phyloP scores from a whole-genome alignment of 2,113 vertebrate species.

The Prietella phreatophila region DNA sequence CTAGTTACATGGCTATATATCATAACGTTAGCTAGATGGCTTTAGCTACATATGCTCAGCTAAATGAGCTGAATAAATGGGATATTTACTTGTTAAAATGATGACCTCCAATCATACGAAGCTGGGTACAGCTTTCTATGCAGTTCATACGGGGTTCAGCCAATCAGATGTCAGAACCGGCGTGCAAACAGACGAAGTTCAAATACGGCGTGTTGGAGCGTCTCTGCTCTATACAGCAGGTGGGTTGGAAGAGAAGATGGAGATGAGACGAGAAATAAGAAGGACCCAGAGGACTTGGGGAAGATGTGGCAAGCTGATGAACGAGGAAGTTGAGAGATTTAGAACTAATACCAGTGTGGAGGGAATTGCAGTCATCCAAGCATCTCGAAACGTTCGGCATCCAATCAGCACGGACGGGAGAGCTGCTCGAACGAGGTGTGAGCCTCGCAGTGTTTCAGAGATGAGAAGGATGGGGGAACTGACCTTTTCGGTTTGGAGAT shows the following conservation, averaged over 20 bases:
- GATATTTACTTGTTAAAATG: too few species aligned
- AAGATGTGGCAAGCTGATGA: slow-evolving; percentile 10
- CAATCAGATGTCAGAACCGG: background rate
- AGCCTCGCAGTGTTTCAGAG: slow-evolving; percentile 17
- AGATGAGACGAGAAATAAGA: slow-evolving; percentile 11
- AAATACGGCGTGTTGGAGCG: background rate
- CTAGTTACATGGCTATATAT: background rate
- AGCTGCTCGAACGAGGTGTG: background rate
- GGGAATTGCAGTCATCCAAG: slow-evolving; percentile 25
- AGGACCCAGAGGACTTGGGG: slow-evolving; percentile 3
- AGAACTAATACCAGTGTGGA: slow-evolving; percentile 22
- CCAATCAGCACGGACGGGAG: slow-evolving; percentile 10
- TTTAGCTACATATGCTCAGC: background rate
- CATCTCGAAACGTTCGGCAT: slow-evolving; percentile 3
- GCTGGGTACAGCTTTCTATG: too few species aligned
- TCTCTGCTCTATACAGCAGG: background rate
- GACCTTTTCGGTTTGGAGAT: background rate
- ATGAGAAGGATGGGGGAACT: background rate
- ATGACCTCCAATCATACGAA: too few species aligned
- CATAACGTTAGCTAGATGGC: background rate
- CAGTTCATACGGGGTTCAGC: background rate
- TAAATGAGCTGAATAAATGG: too few species aligned
- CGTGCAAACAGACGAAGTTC: background rate
- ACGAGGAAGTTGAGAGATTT: slow-evolving; percentile 16
- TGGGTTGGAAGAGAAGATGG: background rate